Evolutionary conservation across 2,888 invertebrate species (phyloP).

Genomic region (Dolichomitus sp.): DNA sequence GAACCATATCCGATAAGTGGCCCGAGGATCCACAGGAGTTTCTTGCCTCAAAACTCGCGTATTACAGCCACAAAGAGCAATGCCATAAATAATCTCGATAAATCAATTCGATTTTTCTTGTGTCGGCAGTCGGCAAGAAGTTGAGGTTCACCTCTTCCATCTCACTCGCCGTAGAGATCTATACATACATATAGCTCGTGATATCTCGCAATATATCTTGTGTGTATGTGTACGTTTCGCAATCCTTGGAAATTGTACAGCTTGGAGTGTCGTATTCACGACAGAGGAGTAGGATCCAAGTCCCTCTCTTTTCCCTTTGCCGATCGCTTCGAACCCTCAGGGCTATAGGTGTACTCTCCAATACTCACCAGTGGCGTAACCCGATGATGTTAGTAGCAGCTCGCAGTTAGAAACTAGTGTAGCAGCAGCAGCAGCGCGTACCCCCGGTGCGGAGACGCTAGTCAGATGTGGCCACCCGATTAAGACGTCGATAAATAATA

Average conservation of each 20-base stretch:
- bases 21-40: constrained; percentile 44
- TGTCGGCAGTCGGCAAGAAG: constrained; percentile 55
- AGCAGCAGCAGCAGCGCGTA: constrained; percentile 11
- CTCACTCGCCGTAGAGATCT: constrained; percentile 23
- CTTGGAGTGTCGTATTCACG: constrained; percentile 33
- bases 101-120: constrained; percentile 60
- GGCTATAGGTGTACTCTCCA: constrained; percentile 38
- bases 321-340: constrained; percentile 37
- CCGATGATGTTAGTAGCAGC: constrained; percentile 54
- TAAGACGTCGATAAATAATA: constrained; percentile 86
- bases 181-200: constrained; percentile 25
- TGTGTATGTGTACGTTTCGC: not conserved
- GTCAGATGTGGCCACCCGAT: constrained; percentile 84
- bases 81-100: constrained; percentile 61
- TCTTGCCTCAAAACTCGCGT: constrained; percentile 47
- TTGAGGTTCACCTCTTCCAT: constrained; percentile 32
- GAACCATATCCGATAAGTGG: constrained; percentile 60
- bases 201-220: constrained; percentile 26
- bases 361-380: constrained; percentile 43
- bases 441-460: constrained; percentile 67
- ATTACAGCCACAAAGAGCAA: constrained; percentile 32
- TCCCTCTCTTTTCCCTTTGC: constrained; percentile 32
- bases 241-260: constrained; percentile 12
- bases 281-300: constrained; percentile 5
- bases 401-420: constrained; percentile 57